Conservation (phyloP, 1,140 invertebrate genomes). For the Brachionus manjavacas region DNA sequence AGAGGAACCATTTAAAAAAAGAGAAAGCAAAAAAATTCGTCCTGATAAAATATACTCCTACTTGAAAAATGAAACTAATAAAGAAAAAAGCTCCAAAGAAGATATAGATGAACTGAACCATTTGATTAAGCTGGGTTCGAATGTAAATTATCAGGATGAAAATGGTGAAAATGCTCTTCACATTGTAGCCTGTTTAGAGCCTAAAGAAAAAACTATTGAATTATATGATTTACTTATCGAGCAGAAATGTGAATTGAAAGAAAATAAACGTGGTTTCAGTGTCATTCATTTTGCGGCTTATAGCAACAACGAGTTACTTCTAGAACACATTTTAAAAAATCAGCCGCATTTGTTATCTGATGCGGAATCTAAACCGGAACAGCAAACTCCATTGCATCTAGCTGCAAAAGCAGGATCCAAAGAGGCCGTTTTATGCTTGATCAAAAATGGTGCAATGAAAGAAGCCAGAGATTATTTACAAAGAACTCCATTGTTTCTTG, state of each 20-base stretch:
- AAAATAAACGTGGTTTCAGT: background rate
- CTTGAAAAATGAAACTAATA: background rate
- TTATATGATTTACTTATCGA: background rate
- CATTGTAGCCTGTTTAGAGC: background rate
- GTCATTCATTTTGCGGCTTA: background rate
- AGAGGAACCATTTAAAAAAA: background rate
- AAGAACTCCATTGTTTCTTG: slow-evolving; percentile 10
- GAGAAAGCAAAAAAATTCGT: no score
- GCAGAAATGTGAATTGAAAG: background rate
- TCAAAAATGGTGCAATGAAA: background rate
- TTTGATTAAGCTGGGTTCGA: background rate
- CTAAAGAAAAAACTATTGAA: background rate
- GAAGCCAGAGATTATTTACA: background rate
- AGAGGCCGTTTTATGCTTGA: background rate
- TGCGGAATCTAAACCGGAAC: background rate
- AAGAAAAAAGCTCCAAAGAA: background rate
- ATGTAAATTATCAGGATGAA: background rate
- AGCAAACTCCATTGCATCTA: background rate
- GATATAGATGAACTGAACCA: background rate
- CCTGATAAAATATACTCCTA: no score
- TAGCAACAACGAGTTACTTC: background rate
- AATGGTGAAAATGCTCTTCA: background rate
- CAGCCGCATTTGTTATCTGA: background rate
- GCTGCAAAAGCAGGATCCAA: background rate
- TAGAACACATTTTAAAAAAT: background rate